phyloP scores from a whole-genome alignment of 2,113 vertebrate species.

The Dryoscopus gambensis region DNA sequence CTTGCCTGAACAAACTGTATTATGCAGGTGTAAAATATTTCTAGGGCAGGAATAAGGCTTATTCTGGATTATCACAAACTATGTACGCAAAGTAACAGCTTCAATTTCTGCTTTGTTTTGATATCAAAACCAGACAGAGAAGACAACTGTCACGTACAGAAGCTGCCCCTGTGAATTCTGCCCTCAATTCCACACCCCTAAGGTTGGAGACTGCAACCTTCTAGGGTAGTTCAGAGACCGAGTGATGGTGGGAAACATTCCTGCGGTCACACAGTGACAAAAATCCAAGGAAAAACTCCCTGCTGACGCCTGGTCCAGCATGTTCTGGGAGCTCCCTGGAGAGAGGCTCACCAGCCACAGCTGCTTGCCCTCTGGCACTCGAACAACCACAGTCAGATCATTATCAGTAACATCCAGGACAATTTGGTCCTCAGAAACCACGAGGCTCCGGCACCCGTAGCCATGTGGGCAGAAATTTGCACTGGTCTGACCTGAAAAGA shows the following conservation, averaged over 20 bases:
- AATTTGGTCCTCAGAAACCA: slow-evolving; percentile 84
- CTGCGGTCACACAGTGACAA: neutral
- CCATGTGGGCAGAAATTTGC: slow-evolving; percentile 91
- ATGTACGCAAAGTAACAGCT: neutral
- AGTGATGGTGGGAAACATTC: neutral
- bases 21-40: neutral
- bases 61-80: neutral
- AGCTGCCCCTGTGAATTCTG: neutral
- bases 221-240: neutral
- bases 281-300: neutral
- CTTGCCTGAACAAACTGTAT: neutral
- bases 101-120: neutral
- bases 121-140: neutral
- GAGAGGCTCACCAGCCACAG: slow-evolving; percentile 88
- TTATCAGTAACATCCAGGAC: slow-evolving; percentile 88
- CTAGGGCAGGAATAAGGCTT: neutral
- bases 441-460: slow-evolving; percentile 86
- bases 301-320: neutral
- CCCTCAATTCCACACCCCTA: neutral
- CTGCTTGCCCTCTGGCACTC: slow-evolving; percentile 81
- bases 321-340: neutral
- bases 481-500: slow-evolving; percentile 80
- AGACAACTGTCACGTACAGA: neutral
- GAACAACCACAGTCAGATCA: slow-evolving; percentile 83
- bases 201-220: neutral